Base-by-base conservation (phyloP, 2,888 invertebrate genomes). In the Netelia fuscicornis region DNA sequence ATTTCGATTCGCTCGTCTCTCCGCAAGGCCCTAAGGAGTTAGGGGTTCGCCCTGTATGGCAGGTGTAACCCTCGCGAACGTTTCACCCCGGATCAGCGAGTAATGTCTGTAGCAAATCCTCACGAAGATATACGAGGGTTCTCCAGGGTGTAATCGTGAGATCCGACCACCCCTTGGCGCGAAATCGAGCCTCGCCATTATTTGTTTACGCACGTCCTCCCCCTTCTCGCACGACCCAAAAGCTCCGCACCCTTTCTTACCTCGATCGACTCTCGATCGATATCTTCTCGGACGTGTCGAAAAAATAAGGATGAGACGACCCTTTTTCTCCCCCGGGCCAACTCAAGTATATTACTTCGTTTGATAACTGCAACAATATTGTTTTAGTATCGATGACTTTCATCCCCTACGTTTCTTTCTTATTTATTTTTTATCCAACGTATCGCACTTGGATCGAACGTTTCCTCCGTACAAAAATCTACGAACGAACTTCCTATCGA, bases 61-160 rank as follows among this genome's bases (percentile, higher is more conserved):
- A 75, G 81, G 77, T 77, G 65, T 54, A 70, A 78, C 78, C 74
- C 83, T 60, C 54, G 52, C 58, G 68, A 56, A 81, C 74, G 84
- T 60, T 78, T 75, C 74, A 30, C 68, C 81, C 60, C 70, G 75
- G 84, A 85, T 85, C 84, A 74, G 74, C 58, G 65, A 3, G 81
- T 75, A 81, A 81, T 79, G 84, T 81, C 84, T 56, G 64, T 20
- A 58, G 74, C 78, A 81, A 81, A 84, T 84, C 84, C 78, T 85
- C 78, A 56, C 64, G 64, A 81, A 79, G 75, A 85, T 75, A 65
- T 81, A 81, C 81, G 84, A 78, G 78, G 70, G 75, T 75, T 81
- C 78, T 78, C 70, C 42, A 75, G 78, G 81, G 74, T 84, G 74
- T 81, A 84, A 84, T 84, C 80, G 84, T 56, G 52, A 54, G 78